Base-by-base conservation (phyloP, 1,140 invertebrate species). In the Zaprionus lachaisei region DNA sequence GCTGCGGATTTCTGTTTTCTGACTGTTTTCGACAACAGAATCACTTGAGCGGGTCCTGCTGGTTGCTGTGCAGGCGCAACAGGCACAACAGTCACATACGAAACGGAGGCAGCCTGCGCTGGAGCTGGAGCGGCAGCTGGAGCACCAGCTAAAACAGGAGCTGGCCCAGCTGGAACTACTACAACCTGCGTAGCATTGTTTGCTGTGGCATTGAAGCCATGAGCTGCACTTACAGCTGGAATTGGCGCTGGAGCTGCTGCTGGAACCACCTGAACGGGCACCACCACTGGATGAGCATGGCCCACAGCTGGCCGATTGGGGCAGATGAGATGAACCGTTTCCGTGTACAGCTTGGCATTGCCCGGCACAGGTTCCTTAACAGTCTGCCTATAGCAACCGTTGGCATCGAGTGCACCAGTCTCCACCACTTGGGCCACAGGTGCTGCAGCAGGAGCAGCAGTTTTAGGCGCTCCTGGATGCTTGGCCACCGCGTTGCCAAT, bases 321-420 rank as follows among this genome's bases (percentile, higher is more conserved):
- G 55, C 85, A 90, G 4, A 90, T 58, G 5, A 90, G 62, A 55
- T 77, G 68, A 38, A 80, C 67, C 11, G 85, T 90, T 55, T 90
- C 81, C 0, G 73, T 84, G 15, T 85, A 90, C 2, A 73, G 49
- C 37, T 82, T 77, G 0, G 55, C 37, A 28, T 90, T 69, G 17
- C 64, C 61, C 2, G 76, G 41, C 38, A 82, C 47, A 5, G 79
- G 85, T 14, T 90, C 76, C 5, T 76, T 79, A 5, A 85, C 65
- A 0, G 65, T 85, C 63, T 90, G 81, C 15, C 51, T 80, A 37
- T 90, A 90, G 68, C 85, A 90, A 1, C 85, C 85, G n/a, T 76
- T 79, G 11, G 79, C 76, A 51, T 77, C 82, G 12, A 65, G 60
- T 0, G 67, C 14, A 0, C 85, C 79, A 0, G 70, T 90, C 47